Evolutionary conservation across 2,113 vertebrate species (phyloP).

Genomic region (Montifringilla adamsi): DNA sequence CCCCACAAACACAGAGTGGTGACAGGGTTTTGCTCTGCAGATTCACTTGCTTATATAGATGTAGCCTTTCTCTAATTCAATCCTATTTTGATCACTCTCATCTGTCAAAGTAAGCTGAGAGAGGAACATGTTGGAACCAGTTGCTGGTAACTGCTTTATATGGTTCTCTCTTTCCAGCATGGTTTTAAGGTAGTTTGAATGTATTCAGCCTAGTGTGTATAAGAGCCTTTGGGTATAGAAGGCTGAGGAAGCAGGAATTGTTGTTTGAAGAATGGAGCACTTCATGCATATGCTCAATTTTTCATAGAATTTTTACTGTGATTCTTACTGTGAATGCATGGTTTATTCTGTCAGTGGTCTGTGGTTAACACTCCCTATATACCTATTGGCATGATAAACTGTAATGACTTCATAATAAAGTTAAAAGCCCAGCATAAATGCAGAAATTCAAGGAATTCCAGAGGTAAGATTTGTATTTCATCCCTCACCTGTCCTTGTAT

Average conservation of each 20-base stretch:
- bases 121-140: not conserved
- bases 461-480: not conserved
- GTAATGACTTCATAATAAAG: conserved; percentile 38
- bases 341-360: conserved; percentile 36
- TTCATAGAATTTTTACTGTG: conserved; percentile 3
- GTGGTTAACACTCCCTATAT: conserved; percentile 26
- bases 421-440: conserved; percentile 27
- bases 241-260: not conserved
- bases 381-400: conserved; percentile 25
- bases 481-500: not conserved
- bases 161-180: not conserved
- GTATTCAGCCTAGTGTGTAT: not conserved
- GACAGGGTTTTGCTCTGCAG: not conserved
- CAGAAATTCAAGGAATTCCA: not conserved
- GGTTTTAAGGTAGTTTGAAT: not conserved
- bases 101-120: not conserved
- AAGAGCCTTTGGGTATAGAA: not conserved
- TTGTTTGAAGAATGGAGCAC: not conserved
- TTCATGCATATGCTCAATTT: not conserved
- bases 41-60: not conserved
- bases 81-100: not conserved
- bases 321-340: conserved; percentile 10
- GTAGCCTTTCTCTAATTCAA: not conserved
- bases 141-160: not conserved
- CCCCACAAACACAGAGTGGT: not conserved